A percentile compares a stretch with the other conserved stretches of the same genome.
Evolutionary conservation across 2,888 invertebrate genomes (phyloP).

Genomic region (Autographa pulchrina): DNA sequence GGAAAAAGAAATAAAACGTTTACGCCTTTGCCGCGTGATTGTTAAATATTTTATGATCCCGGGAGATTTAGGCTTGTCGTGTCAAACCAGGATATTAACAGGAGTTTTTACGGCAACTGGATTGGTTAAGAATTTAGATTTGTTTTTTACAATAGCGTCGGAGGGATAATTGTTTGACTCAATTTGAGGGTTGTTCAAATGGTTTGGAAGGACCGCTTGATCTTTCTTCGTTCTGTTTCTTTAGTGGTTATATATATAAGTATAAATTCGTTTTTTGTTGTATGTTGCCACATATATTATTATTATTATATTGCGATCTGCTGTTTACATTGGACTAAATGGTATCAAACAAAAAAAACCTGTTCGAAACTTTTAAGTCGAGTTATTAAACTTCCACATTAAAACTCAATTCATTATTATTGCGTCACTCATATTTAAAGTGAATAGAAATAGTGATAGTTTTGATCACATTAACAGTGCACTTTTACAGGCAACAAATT

Average conservation of each 20-base stretch:
- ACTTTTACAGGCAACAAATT: too few species aligned
- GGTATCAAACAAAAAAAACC: too few species aligned
- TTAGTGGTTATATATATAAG: not conserved
- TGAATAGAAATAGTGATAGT: too few species aligned
- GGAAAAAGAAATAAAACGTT: constrained; percentile 72
- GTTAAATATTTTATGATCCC: constrained; percentile 77
- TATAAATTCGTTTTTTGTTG: too few species aligned
- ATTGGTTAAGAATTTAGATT: constrained; percentile 48
- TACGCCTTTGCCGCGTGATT: constrained; percentile 66
- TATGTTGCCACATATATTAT: too few species aligned
- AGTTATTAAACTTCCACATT: not conserved
- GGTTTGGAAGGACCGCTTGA: not conserved
- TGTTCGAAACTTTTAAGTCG: too few species aligned
- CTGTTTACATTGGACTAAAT: too few species aligned
- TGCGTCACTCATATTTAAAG: too few species aligned
- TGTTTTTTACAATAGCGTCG: constrained; percentile 24
- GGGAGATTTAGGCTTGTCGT: constrained; percentile 62
- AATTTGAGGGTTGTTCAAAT: not conserved
- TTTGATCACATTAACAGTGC: too few species aligned
- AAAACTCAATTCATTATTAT: not conserved
- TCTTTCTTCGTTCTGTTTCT: not conserved
- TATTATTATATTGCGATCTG: too few species aligned
- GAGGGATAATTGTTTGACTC: constrained; percentile 5
- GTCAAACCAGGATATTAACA: constrained; percentile 60
- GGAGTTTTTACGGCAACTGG: constrained; percentile 48